Evolutionary conservation across 2,888 invertebrate species (phyloP).

Genomic region (Lumbricus terrestris): DNA sequence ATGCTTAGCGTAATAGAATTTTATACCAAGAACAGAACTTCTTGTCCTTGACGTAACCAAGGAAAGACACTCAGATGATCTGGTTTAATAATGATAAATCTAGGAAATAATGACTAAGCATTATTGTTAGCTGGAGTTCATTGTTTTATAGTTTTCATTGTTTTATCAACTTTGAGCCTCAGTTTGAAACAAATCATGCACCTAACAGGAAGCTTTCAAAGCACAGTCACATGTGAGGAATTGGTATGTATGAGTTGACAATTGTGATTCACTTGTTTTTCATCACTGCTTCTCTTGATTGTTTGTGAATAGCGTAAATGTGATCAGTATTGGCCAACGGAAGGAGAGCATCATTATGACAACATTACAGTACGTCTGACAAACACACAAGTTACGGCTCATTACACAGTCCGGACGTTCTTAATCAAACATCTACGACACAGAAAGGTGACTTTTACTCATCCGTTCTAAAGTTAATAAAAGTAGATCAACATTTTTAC

Average conservation of each 20-base stretch:
- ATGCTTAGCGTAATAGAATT: no score
- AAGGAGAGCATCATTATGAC: conserved; percentile 27
- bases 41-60: no score
- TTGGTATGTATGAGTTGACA: not conserved
- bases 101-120: no score
- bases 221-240: no score
- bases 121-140: no score
- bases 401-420: conserved; percentile 30
- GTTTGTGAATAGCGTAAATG: conserved; percentile 21
- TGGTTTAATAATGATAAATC: no score
- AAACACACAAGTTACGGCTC: conserved; percentile 13
- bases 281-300: not conserved
- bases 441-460: not conserved
- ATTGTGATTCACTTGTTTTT: not conserved
- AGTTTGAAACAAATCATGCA: no score
- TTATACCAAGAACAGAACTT: no score
- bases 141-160: no score
- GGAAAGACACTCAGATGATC: no score
- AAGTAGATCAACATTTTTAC: not conserved
- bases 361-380: conserved; percentile 16
- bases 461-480: not conserved
- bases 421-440: conserved; percentile 8
- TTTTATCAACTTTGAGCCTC: no score
- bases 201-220: no score
- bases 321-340: conserved; percentile 32